Evolutionary conservation across 1,140 invertebrate species (phyloP).

Genomic region (Leptopilina boulardi): DNA sequence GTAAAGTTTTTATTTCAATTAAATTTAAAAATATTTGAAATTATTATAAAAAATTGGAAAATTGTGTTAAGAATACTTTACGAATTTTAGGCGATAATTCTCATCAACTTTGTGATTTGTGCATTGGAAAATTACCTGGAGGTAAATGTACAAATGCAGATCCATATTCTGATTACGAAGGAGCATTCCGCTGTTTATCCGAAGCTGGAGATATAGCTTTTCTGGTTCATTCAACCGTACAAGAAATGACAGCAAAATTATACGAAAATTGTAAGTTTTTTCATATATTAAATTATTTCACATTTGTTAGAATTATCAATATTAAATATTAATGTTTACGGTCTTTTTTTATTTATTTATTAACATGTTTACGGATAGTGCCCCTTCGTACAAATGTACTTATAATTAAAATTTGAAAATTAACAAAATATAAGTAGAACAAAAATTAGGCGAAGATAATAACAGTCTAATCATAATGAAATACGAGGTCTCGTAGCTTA

Average conservation of each 20-base stretch:
- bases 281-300: no score
- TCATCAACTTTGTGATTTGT: slow-evolving; percentile 88
- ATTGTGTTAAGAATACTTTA: slow-evolving; percentile 21
- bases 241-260: slow-evolving; percentile 80
- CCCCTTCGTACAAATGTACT: no score
- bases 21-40: not conserved
- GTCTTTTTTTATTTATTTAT: no score
- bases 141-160: slow-evolving; percentile 90
- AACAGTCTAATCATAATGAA: no score
- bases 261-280: slow-evolving; percentile 72
- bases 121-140: slow-evolving; percentile 86
- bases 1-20: slow-evolving; percentile 69
- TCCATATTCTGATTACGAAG: slow-evolving; percentile 93
- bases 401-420: no score
- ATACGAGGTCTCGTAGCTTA: no score
- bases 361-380: no score
- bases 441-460: no score
- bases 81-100: slow-evolving; percentile 83
- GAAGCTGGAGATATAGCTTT: slow-evolving; percentile 95
- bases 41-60: not conserved
- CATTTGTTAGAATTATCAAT: no score
- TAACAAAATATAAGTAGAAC: no score
- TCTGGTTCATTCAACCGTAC: slow-evolving; percentile 90
- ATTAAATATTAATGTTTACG: no score
- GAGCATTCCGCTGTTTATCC: slow-evolving; percentile 91